Conservation (phyloP, 92 coral and sea anemone genomes). For the Actinostola sp. region DNA sequence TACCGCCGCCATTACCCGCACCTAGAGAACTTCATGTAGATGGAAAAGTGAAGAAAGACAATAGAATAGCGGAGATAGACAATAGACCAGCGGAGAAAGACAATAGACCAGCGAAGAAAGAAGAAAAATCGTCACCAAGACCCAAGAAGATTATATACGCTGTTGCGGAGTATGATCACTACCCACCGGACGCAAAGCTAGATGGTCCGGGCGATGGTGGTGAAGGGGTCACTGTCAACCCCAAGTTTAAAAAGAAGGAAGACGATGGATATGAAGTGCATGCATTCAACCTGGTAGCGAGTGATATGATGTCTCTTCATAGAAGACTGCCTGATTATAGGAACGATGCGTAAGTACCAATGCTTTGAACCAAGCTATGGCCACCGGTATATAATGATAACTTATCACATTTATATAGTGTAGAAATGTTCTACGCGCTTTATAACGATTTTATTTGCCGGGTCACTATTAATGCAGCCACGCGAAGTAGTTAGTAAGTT, state of each 20-base stretch:
- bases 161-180: slow-evolving; percentile 69
- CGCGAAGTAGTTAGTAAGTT: too few relatives aligned
- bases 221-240: slow-evolving; percentile 62
- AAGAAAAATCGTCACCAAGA: slow-evolving; percentile 1
- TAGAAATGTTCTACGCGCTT: too few relatives aligned
- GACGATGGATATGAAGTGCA: slow-evolving; percentile 75
- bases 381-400: background rate
- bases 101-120: background rate
- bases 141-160: slow-evolving; percentile 44
- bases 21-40: slow-evolving; percentile 3
- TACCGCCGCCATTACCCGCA: slow-evolving; percentile 29
- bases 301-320: slow-evolving; percentile 79
- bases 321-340: slow-evolving; percentile 66
- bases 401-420: too few relatives aligned
- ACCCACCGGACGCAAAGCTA: slow-evolving; percentile 67
- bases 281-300: slow-evolving; percentile 72
- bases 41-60: slow-evolving; percentile 10
- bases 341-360: slow-evolving; percentile 62
- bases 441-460: too few relatives aligned
- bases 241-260: slow-evolving; percentile 66
- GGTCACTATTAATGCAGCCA: too few relatives aligned
- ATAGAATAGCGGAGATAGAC: background rate
- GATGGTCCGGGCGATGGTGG: slow-evolving; percentile 78
- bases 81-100: background rate
- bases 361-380: background rate